These are phyloP conservation scores for Epizoanthus rinbou DNA, from an alignment of 92 coral and sea anemone genomes.

Conservation along the genomic window DNA sequence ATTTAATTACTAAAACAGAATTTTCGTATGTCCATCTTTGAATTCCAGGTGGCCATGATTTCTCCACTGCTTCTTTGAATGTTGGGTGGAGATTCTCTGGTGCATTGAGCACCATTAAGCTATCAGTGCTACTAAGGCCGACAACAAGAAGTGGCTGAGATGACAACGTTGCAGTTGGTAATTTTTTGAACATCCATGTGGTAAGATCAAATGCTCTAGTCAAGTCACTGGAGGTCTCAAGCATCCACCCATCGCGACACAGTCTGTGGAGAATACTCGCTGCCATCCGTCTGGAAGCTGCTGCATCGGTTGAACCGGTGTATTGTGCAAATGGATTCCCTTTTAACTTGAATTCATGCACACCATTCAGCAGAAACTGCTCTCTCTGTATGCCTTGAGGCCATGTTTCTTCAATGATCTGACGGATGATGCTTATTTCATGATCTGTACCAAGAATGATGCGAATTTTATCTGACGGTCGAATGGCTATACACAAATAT, in stretches of 20 bases:
- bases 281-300: conserved; percentile 47
- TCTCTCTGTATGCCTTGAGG: conserved; percentile 57
- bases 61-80: conserved; percentile 40
- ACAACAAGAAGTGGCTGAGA: conserved; percentile 57
- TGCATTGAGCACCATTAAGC: conserved; percentile 56
- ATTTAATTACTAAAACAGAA: conserved; percentile 47
- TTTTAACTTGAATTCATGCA: conserved; percentile 50
- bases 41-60: conserved; percentile 56
- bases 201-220: conserved; percentile 49
- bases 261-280: conserved; percentile 57
- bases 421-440: conserved; percentile 52
- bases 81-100: conserved; percentile 52
- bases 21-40: conserved; percentile 50
- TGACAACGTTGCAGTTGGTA: conserved; percentile 19
- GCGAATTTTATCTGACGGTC: conserved; percentile 46
- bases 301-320: conserved; percentile 23
- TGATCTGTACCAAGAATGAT: conserved; percentile 46
- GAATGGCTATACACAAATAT: conserved; percentile 51
- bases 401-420: conserved; percentile 56
- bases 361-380: conserved; percentile 38
- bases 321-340: conserved; percentile 40
- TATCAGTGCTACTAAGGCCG: conserved; percentile 63
- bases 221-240: conserved; percentile 45
- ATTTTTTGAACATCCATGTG: conserved; percentile 54
- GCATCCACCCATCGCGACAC: conserved; percentile 57